phyloP scores from a whole-genome alignment of 2,797 vertebrate species.

The Phalloptychus januarius region DNA sequence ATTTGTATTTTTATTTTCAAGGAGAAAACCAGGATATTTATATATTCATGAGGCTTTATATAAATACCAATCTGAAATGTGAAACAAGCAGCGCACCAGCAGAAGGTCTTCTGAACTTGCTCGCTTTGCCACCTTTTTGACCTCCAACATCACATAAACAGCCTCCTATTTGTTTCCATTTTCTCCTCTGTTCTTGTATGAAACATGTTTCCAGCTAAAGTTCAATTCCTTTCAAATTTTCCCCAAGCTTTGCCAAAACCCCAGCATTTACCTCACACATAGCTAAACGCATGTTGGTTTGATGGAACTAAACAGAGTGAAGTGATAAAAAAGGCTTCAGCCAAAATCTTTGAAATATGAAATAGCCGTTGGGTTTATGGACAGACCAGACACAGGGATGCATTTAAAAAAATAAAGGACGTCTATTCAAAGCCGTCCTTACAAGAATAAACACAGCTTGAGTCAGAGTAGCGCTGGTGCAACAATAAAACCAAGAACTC shows the following conservation, averaged over 20 bases:
- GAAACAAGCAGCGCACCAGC: constrained; percentile 9
- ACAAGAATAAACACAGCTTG: neutral
- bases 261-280: neutral
- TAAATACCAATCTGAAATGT: neutral
- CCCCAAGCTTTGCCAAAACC: constrained; percentile 1
- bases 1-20: neutral
- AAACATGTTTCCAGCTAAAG: constrained; percentile 7
- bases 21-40: neutral
- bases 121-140: constrained; percentile 2
- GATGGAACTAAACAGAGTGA: neutral
- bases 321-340: neutral
- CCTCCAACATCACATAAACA: neutral
- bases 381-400: neutral
- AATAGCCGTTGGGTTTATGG: neutral
- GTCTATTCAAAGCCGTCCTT: neutral
- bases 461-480: neutral
- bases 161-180: neutral
- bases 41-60: neutral
- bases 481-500: neutral
- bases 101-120: constrained; percentile 4
- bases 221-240: neutral
- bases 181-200: neutral
- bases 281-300: neutral
- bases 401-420: neutral
- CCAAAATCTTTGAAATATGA: neutral